Evolutionary conservation across 2,113 vertebrate genomes (phyloP).

Genomic region (Oceanodroma tethys): DNA sequence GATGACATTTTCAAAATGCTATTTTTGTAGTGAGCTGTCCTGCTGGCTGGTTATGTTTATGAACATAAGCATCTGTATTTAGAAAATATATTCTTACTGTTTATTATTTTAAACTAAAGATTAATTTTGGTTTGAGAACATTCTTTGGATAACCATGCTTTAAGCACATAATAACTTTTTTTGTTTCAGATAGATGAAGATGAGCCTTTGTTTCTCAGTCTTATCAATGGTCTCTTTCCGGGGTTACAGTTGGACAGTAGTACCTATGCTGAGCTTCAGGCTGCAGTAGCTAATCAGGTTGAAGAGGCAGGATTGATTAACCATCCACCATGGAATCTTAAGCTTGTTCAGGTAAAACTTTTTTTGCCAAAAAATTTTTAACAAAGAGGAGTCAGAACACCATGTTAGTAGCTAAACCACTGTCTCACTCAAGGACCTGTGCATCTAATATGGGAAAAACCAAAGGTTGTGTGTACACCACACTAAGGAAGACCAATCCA

Average conservation of each 20-base stretch:
- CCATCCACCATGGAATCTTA: conserved; percentile 82
- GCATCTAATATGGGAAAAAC: neutral
- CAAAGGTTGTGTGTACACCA: neutral
- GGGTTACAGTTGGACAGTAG: conserved; percentile 74
- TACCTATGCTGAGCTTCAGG: conserved; percentile 67
- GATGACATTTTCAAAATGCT: neutral
- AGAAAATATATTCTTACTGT: neutral
- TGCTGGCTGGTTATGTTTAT: neutral
- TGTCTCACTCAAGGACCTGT: neutral
- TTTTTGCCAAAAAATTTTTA: neutral
- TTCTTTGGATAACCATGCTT: neutral
- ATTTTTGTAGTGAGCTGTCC: neutral
- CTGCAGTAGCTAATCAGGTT: conserved; percentile 72
- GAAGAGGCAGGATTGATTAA: conserved; percentile 73
- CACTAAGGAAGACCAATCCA: neutral
- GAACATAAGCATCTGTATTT: neutral
- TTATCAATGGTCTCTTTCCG: conserved; percentile 79
- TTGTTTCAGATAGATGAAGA: conserved; percentile 77
- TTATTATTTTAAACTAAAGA: neutral
- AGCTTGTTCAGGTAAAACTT: conserved; percentile 74
- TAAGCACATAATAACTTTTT: neutral
- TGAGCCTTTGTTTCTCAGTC: conserved; percentile 79
- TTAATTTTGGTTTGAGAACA: neutral
- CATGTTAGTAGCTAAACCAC: neutral
- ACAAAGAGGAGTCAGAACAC: neutral